Base-by-base conservation (phyloP, 2,888 invertebrate genomes). In the Meganola albula region DNA sequence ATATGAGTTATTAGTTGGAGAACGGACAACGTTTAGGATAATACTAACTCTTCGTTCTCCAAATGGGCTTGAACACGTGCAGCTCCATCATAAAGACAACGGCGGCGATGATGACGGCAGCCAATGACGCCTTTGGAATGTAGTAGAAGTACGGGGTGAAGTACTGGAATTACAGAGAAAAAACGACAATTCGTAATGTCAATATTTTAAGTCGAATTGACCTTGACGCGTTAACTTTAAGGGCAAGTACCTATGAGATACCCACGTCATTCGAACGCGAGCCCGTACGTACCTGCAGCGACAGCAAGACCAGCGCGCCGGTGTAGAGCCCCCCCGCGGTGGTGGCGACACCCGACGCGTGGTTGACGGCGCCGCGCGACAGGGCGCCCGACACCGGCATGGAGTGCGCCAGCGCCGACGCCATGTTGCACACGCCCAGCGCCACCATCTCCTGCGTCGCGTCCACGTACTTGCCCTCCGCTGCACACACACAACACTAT, bases 371-470 rank as follows among this genome's bases (percentile, higher is more conserved):
- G 44, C 96, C 94, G 40, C 95, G 89, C 4, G 94, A 94, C 68
- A 96, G 92, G 3, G 95, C 95, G 40, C 95, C 97, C 26, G 94
- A 93, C 40, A 97, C 93, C 9, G 97, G 97, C 90, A 97, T 96
- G 1, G 96, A 94, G 27, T 92, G 92, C 52, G 95, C 93, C 63
- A 97, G 94, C 10, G 95, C 92, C 2, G 97, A 96, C 33, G 93
- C 82, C 34, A 97, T 89, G 78, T 97, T 97, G 70, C 95, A 93
- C 53, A 93, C 82, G 3, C 95, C 95, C 37, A 97, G 89, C 11
- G 97, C 95, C 44, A 96, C 82, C 63, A 98, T 88, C 84, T 98
- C 97, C 70, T 97, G 95, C 2, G 95, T 96, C 13, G 97, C 94
- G 75, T 96, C 94, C 37, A 97, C 91, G 50, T 90, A 89, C 55